Base-by-base conservation (phyloP, 2,797 vertebrate genomes). In the Pyrocephalus nanus region DNA sequence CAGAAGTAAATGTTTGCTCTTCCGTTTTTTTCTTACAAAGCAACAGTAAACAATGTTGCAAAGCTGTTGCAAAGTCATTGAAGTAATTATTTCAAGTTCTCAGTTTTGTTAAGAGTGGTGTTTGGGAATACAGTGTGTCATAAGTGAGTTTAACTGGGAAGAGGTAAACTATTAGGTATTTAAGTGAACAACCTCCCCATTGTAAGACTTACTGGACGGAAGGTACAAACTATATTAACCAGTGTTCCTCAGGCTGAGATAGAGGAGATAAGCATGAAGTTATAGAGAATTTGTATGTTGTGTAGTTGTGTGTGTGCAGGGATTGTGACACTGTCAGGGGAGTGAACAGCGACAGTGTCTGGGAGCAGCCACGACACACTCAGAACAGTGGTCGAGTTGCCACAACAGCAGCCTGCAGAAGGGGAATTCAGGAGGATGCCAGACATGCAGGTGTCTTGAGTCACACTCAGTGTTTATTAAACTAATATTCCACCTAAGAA, bases 371-470 rank as follows among this genome's bases (percentile, higher is more conserved):
- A 12, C 2, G 1, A 51, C 61, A 55, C 83, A 67, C 50, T 43
- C 40, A 60, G 30, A 45, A 48, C 10, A 2, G 47, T 3, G 0
- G 53, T 2, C 0, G 1, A 60, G 42, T 38, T 67, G 57, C 53
- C 61, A 51, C 26, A 60, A 36, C 27, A 88, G 48, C 79, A 83
- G n/a, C 43, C 30, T 76, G 61, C 53, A 50, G n/a, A 90, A 90
- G 65, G 60, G 70, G 32, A 80, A 67, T 90, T 93, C 48, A 66
- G 27, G 57, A 80, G 57, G 67, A 61, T 74, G 53, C 86, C 76
- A 83, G 83, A 43, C 43, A n/a, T 0, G 0, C 30, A 48, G 43
- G 43, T 51, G 27, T 40, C 69, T 81, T 81, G 72, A 80, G 43
- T 74, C 73, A 86, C 19, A 26, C 53, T 50, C 47, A 23, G 1